Conservation (phyloP, 2,113 vertebrate species). For the Plectropomus leopardus region DNA sequence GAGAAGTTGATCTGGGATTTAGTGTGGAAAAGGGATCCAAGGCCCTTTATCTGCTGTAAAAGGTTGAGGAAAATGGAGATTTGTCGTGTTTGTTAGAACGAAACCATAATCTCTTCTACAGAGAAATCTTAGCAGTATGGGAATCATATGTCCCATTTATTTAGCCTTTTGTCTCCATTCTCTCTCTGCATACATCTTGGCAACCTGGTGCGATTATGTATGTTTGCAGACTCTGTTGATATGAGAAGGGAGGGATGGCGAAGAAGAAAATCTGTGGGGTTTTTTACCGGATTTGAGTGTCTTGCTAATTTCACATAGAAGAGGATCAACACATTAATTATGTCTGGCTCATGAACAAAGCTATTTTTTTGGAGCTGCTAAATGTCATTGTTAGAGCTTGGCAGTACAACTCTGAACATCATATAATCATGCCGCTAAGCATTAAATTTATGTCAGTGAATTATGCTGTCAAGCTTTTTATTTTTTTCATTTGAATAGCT, state of each 20-base stretch:
- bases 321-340: slow-evolving; percentile 77
- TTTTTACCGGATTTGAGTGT: slow-evolving; percentile 49
- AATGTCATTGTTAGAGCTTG: slow-evolving; percentile 71
- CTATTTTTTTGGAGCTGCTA: slow-evolving; percentile 66
- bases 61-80: slow-evolving; percentile 80
- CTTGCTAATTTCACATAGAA: slow-evolving; percentile 68
- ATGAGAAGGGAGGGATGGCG: slow-evolving; percentile 9
- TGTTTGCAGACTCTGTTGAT: slow-evolving; percentile 45
- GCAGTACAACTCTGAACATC: slow-evolving; percentile 62
- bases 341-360: slow-evolving; percentile 77
- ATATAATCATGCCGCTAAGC: slow-evolving; percentile 60
- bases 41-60: slow-evolving; percentile 79
- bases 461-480: slow-evolving; percentile 42
- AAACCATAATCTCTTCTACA: slow-evolving; percentile 73
- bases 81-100: slow-evolving; percentile 77
- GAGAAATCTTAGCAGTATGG: slow-evolving; percentile 66
- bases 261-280: slow-evolving; percentile 25
- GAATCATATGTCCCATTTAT: slow-evolving; percentile 60
- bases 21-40: slow-evolving; percentile 76
- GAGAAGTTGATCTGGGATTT: slow-evolving; percentile 79
- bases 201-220: slow-evolving; percentile 38
- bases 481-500: slow-evolving; percentile 39
- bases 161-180: slow-evolving; percentile 55
- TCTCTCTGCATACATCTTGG: slow-evolving; percentile 40
- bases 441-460: slow-evolving; percentile 57